Conservation (phyloP, 2,113 vertebrate genomes). For the Proteles cristata region DNA sequence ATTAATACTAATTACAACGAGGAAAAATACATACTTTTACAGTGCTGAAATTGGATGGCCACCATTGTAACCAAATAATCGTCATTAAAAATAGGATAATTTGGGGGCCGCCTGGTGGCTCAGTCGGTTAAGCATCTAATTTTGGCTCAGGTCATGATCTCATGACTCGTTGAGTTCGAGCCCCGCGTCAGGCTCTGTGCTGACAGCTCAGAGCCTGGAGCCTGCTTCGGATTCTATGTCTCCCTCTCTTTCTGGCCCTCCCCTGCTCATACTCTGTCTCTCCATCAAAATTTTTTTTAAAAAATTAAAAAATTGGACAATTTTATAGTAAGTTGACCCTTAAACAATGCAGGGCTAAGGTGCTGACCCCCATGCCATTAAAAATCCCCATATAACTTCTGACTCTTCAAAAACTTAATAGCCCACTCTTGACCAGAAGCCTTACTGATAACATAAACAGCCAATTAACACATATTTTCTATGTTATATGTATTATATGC, state of each 20-base stretch:
- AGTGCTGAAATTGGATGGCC: neutral
- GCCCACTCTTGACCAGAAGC: neutral
- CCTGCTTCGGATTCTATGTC: too few relatives aligned
- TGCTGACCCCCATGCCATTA: neutral
- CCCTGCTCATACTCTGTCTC: too few relatives aligned
- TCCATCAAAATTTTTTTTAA: too few relatives aligned
- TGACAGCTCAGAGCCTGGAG: too few relatives aligned
- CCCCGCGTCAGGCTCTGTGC: too few relatives aligned
- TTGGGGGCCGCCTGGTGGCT: too few relatives aligned
- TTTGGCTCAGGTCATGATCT: too few relatives aligned
- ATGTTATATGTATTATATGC: neutral
- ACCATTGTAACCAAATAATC: neutral
- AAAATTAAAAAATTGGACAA: neutral
- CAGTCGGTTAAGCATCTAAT: too few relatives aligned
- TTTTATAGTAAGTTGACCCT: neutral
- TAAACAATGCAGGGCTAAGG: neutral
- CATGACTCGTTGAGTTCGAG: too few relatives aligned
- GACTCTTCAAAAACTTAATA: neutral
- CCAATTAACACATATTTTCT: neutral
- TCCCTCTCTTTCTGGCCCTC: too few relatives aligned
- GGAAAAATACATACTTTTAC: neutral
- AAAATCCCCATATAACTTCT: neutral
- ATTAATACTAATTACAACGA: neutral
- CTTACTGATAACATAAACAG: neutral
- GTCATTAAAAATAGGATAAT: neutral